Evolutionary conservation across 2,113 vertebrate species (phyloP), one percentile per base, ranked within the genome.

Genomic region (Muscicapa adusta): DNA sequence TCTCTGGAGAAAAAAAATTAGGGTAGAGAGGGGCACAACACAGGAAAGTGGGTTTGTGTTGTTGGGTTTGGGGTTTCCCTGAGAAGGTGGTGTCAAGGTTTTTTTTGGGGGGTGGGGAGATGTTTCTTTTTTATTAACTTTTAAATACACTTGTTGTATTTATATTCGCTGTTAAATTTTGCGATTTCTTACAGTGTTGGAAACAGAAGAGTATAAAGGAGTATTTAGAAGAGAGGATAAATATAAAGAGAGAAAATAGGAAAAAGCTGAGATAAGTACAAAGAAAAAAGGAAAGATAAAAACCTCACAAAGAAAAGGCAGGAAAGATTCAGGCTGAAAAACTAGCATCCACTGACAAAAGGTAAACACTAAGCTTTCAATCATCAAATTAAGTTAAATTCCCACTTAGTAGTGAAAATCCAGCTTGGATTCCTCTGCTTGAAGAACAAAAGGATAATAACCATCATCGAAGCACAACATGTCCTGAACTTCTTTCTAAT

Each of bases 51-150:
- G 6, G 5, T 57, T 51, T 73, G 29, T 4, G 9, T 43, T 74
- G 9, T 12, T 83, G 0, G 31, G 12, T 31, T 86, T 72, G n/a
- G 18, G 10, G 6, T 51, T 71, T 54, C 22, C 42, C 14, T 8
- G 19, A 56, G 22, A 60, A 6, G 3, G 9, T 31, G 17, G 4
- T 40, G 10, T 26, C 9, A 16, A 13, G 10, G n/a, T 5, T 62
- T 17, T 15, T 77, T 57, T 10, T 0, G 4, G 3, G 12, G 3
- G 16, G 5, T 51, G 2, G 1, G 6, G 12, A 23, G 3, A 14
- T 38, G 18, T 22, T 66, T 3, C 1, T 28, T 71, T 70, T 88
- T 50, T 25, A 66, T 71, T 78, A 67, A 50, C 10, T 58, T 86
- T 63, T 42, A 71, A 62, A 85, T 47, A 47, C 14, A 43, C 1